Percentiles rank a stretch among this genome's conserved stretches.
These are phyloP conservation scores for Stenchaetothrips biformis DNA, from an alignment of 2,888 invertebrate genomes.

Conservation along the genomic window DNA sequence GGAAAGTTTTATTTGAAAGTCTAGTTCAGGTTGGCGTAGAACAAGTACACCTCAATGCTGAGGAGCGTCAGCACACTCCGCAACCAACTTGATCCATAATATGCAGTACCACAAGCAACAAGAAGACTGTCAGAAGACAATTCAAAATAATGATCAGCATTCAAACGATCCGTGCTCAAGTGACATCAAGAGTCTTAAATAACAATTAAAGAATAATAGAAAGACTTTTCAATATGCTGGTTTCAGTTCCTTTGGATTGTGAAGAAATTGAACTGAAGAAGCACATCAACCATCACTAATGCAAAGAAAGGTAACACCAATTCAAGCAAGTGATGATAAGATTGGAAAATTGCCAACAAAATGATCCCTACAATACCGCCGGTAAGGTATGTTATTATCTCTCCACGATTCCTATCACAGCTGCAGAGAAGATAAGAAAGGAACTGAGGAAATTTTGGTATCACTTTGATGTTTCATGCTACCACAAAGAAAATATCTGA, in stretches of 20 bases:
- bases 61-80: neutral
- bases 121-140: neutral
- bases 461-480: conserved; percentile 9
- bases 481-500: conserved; percentile 2
- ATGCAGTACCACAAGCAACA: conserved; percentile 2
- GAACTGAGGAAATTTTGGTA: conserved; percentile 16
- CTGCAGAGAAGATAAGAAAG: conserved; percentile 16
- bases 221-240: conserved; percentile 16
- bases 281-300: conserved; percentile 10
- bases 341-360: neutral
- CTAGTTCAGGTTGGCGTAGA: neutral
- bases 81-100: neutral
- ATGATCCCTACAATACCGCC: conserved; percentile 1
- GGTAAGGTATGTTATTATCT: neutral
- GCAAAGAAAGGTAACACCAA: neutral
- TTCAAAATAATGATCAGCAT: neutral
- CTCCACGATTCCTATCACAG: conserved; percentile 20
- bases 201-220: conserved; percentile 18
- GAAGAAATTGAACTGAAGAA: neutral
- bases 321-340: neutral
- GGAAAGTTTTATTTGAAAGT: conserved; percentile 2
- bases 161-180: conserved; percentile 15
- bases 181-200: conserved; percentile 13
- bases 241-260: conserved; percentile 12
- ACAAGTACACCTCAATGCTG: conserved; percentile 1